Evolutionary conservation across 2,113 vertebrate genomes (phyloP).

Genomic region (Prochilodus magdalenae): DNA sequence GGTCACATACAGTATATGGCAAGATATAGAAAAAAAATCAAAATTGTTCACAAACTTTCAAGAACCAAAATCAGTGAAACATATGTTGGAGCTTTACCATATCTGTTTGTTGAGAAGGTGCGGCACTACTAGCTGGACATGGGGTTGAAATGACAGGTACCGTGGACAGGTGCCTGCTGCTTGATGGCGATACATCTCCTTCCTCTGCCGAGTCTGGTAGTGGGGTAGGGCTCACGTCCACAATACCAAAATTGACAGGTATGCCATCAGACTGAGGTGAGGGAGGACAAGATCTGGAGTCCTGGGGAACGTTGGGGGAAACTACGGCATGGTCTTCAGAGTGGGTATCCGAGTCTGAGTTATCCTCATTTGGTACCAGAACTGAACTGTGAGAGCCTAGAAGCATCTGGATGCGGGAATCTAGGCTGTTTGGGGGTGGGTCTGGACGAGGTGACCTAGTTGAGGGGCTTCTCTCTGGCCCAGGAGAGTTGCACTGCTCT

Average conservation of each 20-base stretch:
- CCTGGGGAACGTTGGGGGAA: constrained; percentile 63
- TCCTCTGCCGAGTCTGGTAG: constrained; percentile 83
- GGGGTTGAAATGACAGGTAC: constrained; percentile 31
- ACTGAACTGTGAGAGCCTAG: constrained; percentile 83
- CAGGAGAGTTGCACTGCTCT: constrained; percentile 9
- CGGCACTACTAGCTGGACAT: background rate
- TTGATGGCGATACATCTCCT: constrained; percentile 51
- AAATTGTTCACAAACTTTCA: too few species aligned
- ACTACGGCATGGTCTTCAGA: constrained; percentile 24
- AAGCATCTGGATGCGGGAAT: constrained; percentile 95
- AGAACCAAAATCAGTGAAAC: too few species aligned
- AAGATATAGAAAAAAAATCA: too few species aligned
- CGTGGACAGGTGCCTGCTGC: background rate
- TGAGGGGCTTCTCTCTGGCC: constrained; percentile 72
- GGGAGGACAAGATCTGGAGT: background rate
- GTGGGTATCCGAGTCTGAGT: constrained; percentile 64
- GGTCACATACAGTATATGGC: too few species aligned
- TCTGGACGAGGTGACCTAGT: constrained; percentile 79
- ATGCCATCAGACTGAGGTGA: constrained; percentile 74
- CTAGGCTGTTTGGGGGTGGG: constrained; percentile 86
- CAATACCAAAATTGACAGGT: constrained; percentile 56
- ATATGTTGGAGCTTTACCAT: constrained; percentile 6
- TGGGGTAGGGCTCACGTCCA: constrained; percentile 77
- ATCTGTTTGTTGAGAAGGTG: background rate
- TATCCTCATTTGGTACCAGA: constrained; percentile 76